phyloP scores from a whole-genome alignment of 2,113 vertebrate genomes.

The Coturnix japonica region DNA sequence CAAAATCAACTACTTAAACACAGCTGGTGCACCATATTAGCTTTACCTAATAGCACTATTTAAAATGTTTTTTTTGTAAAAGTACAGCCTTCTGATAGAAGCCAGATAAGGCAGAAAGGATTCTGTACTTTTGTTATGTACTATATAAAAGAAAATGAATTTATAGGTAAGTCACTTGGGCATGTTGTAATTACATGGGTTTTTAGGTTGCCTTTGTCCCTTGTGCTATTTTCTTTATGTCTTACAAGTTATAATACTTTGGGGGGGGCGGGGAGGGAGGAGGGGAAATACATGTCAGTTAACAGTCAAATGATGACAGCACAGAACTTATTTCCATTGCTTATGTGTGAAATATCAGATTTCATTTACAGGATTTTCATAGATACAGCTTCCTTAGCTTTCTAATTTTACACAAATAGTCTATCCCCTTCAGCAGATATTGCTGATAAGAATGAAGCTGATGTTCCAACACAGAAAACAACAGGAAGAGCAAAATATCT shows the following conservation, averaged over 20 bases:
- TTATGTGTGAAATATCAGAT: neutral
- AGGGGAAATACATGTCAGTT: neutral
- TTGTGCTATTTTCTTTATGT: neutral
- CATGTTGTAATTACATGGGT: neutral
- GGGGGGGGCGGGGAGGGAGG: too few species aligned
- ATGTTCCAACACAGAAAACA: neutral
- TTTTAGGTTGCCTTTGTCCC: neutral
- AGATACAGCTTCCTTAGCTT: neutral
- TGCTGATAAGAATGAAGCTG: neutral
- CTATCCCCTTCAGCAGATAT: neutral
- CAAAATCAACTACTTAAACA: neutral
- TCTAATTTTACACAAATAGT: neutral
- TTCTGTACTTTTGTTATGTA: constrained; percentile 9
- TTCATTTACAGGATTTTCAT: neutral
- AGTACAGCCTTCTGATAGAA: neutral
- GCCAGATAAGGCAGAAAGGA: neutral
- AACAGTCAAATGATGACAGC: neutral
- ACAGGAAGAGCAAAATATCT: neutral
- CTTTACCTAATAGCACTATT: neutral
- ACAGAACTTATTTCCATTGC: neutral
- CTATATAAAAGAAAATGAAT: neutral
- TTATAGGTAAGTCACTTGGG: neutral
- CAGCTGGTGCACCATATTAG: neutral
- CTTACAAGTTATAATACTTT: neutral
- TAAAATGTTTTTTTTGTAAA: neutral